Conservation (phyloP, 2,888 invertebrate genomes). For the Parnassius orleans region DNA sequence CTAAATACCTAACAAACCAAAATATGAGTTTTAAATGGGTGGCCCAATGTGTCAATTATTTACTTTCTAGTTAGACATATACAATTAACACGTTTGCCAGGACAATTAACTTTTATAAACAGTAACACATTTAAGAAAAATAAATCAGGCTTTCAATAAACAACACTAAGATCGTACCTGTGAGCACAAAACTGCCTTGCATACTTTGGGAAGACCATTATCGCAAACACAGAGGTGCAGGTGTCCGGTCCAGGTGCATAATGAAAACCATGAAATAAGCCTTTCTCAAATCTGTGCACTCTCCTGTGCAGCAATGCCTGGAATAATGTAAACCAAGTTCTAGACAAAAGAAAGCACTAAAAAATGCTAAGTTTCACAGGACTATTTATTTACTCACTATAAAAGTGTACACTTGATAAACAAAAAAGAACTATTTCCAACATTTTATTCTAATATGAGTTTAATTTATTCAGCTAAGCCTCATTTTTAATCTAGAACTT, state of each 20-base stretch:
- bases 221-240: conserved; percentile 94
- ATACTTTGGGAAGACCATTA: conserved; percentile 91
- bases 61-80: no score
- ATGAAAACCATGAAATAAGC: conserved; percentile 87
- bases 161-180: conserved; percentile 82
- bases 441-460: conserved; percentile 46
- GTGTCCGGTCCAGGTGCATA: conserved; percentile 93
- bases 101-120: no score
- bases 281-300: conserved; percentile 88
- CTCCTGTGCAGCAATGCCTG: conserved; percentile 81
- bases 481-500: conserved; percentile 59
- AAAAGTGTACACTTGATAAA: conserved; percentile 58
- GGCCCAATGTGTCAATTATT: no score
- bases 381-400: conserved; percentile 51
- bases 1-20: no score
- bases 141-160: no score
- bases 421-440: conserved; percentile 54
- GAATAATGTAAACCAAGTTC: conserved; percentile 34
- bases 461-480: conserved; percentile 44
- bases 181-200: conserved; percentile 92
- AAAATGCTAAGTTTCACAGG: conserved; percentile 40
- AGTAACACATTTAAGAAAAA: no score
- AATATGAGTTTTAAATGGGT: no score
- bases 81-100: no score
- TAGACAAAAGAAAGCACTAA: conserved; percentile 18